Conservation (phyloP, 2,797 vertebrate genomes). For the Phalanger gymnotis region DNA sequence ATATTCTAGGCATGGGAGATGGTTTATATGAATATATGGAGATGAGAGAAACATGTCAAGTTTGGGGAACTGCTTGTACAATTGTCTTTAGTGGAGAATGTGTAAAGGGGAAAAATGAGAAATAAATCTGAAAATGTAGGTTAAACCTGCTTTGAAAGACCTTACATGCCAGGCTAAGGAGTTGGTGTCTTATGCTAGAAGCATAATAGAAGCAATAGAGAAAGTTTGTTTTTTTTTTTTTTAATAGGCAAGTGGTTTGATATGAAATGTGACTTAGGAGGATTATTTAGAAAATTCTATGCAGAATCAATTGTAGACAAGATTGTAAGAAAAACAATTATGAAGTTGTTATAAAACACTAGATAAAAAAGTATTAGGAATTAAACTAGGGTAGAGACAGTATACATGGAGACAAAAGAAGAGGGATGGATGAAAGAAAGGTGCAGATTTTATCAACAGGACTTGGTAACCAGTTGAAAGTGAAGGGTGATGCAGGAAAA, state of each 20-base stretch:
- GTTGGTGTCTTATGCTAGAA: background rate
- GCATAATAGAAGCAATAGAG: background rate
- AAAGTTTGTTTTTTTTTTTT: too few species aligned
- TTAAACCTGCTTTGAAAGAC: background rate
- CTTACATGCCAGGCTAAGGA: background rate
- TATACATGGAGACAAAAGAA: too few species aligned
- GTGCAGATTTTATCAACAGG: too few species aligned
- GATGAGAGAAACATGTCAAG: background rate
- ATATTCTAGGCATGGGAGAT: background rate
- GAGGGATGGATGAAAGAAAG: too few species aligned
- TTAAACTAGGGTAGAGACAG: too few species aligned
- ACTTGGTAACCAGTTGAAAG: too few species aligned
- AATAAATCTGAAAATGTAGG: background rate
- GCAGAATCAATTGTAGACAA: background rate
- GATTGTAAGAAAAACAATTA: background rate
- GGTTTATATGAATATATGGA: background rate
- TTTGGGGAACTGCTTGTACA: background rate
- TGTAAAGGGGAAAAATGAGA: background rate
- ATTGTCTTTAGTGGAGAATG: background rate
- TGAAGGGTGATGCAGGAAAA: too few species aligned
- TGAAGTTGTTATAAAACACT: background rate
- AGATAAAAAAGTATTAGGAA: too few species aligned
- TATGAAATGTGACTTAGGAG: background rate
- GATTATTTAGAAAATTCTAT: background rate
- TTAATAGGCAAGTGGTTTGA: background rate